A percentile compares a stretch with the other conserved stretches of the same genome.
Evolutionary conservation across 2,797 vertebrate genomes (phyloP).

Genomic region (Scolopax rusticola): DNA sequence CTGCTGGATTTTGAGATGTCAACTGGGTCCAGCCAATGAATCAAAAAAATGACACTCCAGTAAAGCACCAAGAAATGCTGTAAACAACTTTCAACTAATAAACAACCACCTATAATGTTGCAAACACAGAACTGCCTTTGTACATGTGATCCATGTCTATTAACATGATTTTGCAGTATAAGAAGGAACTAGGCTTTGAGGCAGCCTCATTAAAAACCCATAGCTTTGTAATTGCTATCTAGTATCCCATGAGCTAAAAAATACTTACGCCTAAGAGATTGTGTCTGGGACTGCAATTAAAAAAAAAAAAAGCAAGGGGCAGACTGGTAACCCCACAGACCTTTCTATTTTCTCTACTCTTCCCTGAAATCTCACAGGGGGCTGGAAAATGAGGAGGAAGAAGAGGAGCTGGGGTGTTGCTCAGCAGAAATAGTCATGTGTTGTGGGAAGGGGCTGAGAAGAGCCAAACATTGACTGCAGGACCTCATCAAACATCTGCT

Average conservation of each 20-base stretch:
- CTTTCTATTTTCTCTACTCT: background rate
- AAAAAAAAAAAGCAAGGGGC: background rate
- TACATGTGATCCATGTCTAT: rapidly evolving
- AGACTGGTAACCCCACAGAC: background rate
- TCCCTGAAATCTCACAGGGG: background rate
- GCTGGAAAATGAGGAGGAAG: background rate
- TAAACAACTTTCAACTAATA: background rate
- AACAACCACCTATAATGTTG: rapidly evolving
- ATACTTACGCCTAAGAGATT: background rate
- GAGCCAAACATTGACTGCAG: background rate
- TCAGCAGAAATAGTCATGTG: background rate
- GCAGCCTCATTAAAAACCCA: background rate
- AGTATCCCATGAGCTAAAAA: background rate
- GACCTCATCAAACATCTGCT: background rate
- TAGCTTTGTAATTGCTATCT: background rate
- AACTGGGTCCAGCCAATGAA: background rate
- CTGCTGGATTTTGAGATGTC: background rate
- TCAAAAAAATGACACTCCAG: background rate
- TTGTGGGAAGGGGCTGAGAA: background rate
- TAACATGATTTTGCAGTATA: background rate
- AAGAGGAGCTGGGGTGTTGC: background rate
- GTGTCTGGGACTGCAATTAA: background rate
- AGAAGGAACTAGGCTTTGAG: background rate
- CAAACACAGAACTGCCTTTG: background rate
- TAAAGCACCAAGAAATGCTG: background rate